phyloP scores from a whole-genome alignment of 1,140 invertebrate genomes.

The Aphis gossypii region DNA sequence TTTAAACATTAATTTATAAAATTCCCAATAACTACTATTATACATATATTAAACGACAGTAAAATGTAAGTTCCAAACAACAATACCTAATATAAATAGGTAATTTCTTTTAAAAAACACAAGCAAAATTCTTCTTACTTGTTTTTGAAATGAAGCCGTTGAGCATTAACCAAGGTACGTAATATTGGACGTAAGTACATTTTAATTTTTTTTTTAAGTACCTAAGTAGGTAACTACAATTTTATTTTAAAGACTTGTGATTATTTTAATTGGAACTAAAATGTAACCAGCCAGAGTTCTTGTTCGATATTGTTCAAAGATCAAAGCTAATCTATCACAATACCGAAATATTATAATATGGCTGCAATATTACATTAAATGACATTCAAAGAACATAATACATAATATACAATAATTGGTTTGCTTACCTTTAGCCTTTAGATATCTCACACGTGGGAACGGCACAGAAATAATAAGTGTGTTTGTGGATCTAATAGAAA shows the following conservation, averaged over 20 bases:
- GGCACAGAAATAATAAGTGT: background rate
- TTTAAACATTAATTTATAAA: background rate
- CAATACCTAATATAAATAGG: background rate
- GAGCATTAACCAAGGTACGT: slow-evolving; percentile 21
- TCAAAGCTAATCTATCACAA: slow-evolving; percentile 1
- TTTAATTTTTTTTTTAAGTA: slow-evolving; percentile 15
- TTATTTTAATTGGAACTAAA: background rate
- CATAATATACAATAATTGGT: background rate
- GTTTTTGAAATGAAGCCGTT: slow-evolving; percentile 27
- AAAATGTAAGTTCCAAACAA: background rate
- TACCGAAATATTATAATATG: slow-evolving; percentile 7
- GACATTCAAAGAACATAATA: background rate
- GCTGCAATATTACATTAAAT: slow-evolving; percentile 11
- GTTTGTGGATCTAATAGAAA: background rate
- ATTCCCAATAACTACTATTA: background rate
- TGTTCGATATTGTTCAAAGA: background rate
- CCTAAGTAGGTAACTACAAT: background rate
- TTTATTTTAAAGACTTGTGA: background rate
- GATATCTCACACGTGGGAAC: background rate
- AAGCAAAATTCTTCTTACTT: slow-evolving; percentile 42
- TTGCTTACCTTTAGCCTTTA: background rate
- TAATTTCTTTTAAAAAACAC: slow-evolving; percentile 4
- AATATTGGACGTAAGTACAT: slow-evolving; percentile 45
- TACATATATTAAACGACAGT: background rate
- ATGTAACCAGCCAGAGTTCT: background rate